These are phyloP conservation scores for Hipparchia semele DNA, from an alignment of 2,888 invertebrate species.

Conservation along the genomic window DNA sequence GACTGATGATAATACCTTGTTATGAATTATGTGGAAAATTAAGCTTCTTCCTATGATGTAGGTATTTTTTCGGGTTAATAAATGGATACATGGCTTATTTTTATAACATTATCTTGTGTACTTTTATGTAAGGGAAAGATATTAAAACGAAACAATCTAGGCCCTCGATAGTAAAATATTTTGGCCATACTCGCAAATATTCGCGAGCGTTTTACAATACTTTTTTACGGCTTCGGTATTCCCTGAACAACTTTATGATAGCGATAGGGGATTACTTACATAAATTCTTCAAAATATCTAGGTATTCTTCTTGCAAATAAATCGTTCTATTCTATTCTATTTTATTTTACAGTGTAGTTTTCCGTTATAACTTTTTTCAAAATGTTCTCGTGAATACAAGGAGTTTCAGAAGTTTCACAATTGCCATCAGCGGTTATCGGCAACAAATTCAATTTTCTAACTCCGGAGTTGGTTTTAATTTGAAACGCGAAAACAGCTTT, in stretches of 20 bases:
- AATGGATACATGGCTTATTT: background rate
- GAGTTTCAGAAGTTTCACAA: constrained; percentile 4
- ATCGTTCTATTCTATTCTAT: no score
- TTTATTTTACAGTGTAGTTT: no score
- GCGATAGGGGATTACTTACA: background rate
- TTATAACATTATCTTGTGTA: constrained; percentile 4
- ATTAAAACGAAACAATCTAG: constrained; percentile 11
- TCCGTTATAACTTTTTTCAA: background rate
- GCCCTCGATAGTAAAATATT: constrained; percentile 17
- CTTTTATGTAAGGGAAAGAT: background rate
- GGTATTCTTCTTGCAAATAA: background rate
- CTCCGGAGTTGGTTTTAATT: constrained; percentile 12
- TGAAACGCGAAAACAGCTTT: constrained; percentile 2
- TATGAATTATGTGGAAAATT: no score
- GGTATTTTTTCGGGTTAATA: background rate
- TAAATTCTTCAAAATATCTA: background rate
- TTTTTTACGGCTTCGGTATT: constrained; percentile 19
- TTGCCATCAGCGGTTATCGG: constrained; percentile 10
- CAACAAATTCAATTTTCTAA: constrained; percentile 15
- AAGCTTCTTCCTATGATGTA: no score
- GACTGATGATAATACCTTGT: no score
- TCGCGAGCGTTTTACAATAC: constrained; percentile 9
- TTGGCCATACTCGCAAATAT: constrained; percentile 9
- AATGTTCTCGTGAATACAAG: background rate
- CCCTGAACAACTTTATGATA: constrained; percentile 9